Percentiles rank a stretch among this genome's conserved stretches.
These are phyloP conservation scores for Hofmannophila pseudospretella DNA, from an alignment of 2,888 invertebrate species.

Conservation along the genomic window DNA sequence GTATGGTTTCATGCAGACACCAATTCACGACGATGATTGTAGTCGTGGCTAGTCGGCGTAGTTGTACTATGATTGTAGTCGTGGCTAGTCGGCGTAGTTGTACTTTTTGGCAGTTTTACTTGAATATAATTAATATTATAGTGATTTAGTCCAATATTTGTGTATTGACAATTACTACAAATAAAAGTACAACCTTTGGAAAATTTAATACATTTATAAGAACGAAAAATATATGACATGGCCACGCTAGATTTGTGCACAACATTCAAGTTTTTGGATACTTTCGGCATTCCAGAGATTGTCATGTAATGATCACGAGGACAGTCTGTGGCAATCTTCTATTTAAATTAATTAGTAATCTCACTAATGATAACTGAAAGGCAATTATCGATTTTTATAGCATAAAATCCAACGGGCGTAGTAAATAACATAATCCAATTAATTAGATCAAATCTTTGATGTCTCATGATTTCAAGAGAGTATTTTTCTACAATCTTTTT, in stretches of 20 bases:
- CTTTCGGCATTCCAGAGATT: background rate
- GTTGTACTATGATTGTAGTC: too few relatives aligned
- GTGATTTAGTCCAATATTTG: too few relatives aligned
- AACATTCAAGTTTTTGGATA: background rate
- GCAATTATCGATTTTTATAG: constrained; percentile 28
- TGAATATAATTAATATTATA: too few relatives aligned
- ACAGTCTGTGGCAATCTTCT: background rate
- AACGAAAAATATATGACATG: background rate
- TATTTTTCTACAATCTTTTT: constrained; percentile 77
- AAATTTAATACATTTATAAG: background rate
- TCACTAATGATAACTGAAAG: constrained; percentile 59
- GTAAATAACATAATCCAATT: constrained; percentile 47
- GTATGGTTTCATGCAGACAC: too few relatives aligned
- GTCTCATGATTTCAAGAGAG: constrained; percentile 63
- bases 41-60: too few relatives aligned
- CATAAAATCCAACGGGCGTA: constrained; percentile 50
- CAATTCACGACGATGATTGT: too few relatives aligned
- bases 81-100: too few relatives aligned
- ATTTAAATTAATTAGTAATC: constrained; percentile 33
- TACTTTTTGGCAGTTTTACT: too few relatives aligned
- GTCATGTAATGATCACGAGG: background rate
- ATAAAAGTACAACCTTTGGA: constrained; percentile 9
- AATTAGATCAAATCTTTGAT: constrained; percentile 59
- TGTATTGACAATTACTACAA: background rate
- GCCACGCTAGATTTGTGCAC: background rate